These are phyloP conservation scores for Martes martes DNA, from an alignment of 2,113 vertebrate species.

Conservation along the genomic window DNA sequence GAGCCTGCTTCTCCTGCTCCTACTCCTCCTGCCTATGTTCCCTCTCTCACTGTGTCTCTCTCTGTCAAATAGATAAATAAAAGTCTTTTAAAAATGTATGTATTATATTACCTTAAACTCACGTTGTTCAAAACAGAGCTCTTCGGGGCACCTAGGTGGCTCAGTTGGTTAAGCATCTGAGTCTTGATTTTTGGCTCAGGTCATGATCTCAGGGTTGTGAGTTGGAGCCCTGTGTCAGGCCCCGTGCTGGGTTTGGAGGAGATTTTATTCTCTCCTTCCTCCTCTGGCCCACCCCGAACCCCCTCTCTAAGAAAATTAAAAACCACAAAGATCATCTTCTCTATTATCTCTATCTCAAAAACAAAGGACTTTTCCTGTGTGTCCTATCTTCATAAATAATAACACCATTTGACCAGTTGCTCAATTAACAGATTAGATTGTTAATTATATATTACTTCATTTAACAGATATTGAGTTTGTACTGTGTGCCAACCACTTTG, in stretches of 20 bases:
- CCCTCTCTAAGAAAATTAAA: background rate
- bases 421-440: background rate
- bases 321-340: background rate
- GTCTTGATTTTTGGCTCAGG: background rate
- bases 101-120: background rate
- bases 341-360: background rate
- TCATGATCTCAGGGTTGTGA: background rate
- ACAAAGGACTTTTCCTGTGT: background rate
- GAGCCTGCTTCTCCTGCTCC: too few species aligned
- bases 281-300: too few species aligned
- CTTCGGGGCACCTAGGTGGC: background rate
- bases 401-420: background rate
- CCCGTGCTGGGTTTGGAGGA: background rate
- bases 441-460: background rate
- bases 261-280: background rate
- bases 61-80: too few species aligned
- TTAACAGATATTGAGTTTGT: background rate
- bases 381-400: background rate
- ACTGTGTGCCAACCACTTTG: background rate
- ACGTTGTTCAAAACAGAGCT: background rate
- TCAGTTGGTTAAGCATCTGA: background rate
- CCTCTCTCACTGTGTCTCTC: too few species aligned
- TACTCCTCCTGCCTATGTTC: too few species aligned
- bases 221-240: background rate
- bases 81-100: background rate